Conservation (phyloP, 2,888 invertebrate genomes). For the Drosophila flavopinicola region DNA sequence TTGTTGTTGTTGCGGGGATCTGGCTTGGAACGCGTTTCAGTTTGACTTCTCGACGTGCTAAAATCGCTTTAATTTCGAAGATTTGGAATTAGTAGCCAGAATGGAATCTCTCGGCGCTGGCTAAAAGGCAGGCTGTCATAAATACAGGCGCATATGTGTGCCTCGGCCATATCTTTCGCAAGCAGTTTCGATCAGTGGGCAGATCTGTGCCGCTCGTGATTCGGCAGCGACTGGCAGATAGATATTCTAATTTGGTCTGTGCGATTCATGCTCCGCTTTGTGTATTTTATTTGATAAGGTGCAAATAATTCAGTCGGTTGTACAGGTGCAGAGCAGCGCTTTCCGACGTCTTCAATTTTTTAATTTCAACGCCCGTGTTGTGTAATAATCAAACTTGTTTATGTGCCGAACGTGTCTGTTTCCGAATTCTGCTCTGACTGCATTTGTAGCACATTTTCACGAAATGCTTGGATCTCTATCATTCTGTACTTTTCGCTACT, state of each 20-base stretch:
- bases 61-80: constrained; percentile 68
- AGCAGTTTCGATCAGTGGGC: constrained; percentile 9
- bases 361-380: constrained; percentile 76
- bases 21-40: constrained; percentile 67
- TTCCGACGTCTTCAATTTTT: constrained; percentile 64
- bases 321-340: constrained; percentile 28
- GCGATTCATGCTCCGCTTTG: constrained; percentile 44
- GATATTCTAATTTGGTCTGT: constrained; percentile 75
- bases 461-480: constrained; percentile 47
- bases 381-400: constrained; percentile 80
- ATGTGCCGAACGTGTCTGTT: constrained; percentile 73
- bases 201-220: constrained; percentile 10
- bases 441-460: constrained; percentile 66
- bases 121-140: constrained; percentile 29
- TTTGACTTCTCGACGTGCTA: constrained; percentile 57
- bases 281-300: constrained; percentile 77
- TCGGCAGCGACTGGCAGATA: constrained; percentile 27
- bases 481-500: constrained; percentile 30
- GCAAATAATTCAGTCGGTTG: constrained; percentile 64
- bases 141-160: constrained; percentile 7
- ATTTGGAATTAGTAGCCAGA: constrained; percentile 42
- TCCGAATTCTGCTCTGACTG: constrained; percentile 74
- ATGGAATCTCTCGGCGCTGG: constrained; percentile 28
- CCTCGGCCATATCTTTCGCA: neutral
- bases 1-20: constrained; percentile 29